Percentiles rank a stretch among this genome's conserved stretches.
Conservation (phyloP, 2,888 invertebrate species). For the Scelioninae gen. 1 region DNA sequence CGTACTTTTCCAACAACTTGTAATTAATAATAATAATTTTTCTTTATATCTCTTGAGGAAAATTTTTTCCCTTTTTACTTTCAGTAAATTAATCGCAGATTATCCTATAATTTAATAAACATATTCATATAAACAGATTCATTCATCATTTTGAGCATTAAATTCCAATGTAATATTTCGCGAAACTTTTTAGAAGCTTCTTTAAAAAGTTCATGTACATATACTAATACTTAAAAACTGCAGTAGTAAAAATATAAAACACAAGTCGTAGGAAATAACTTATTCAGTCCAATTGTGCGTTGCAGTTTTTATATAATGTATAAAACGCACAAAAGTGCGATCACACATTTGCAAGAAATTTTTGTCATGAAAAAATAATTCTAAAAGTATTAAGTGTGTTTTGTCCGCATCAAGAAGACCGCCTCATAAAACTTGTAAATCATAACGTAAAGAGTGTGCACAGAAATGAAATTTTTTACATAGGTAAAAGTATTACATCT, state of each 20-base stretch:
- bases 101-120: background rate
- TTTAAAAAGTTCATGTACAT: background rate
- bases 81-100: background rate
- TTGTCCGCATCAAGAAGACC: constrained; percentile 31
- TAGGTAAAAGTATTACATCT: constrained; percentile 56
- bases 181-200: background rate
- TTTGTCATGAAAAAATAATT: constrained; percentile 40
- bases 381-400: constrained; percentile 43
- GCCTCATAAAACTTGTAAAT: constrained; percentile 57
- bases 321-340: constrained; percentile 29
- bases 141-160: background rate
- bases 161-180: background rate
- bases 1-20: background rate
- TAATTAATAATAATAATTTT: background rate
- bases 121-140: background rate
- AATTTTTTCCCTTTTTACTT: no score
- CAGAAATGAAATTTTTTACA: constrained; percentile 61
- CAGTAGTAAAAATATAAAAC: constrained; percentile 11
- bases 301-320: constrained; percentile 40
- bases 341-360: constrained; percentile 54
- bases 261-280: constrained; percentile 57
- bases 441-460: constrained; percentile 33
- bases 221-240: background rate
- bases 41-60: no score
- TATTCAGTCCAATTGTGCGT: constrained; percentile 30